Percentiles rank a stretch among this genome's conserved stretches.
Conservation (phyloP, 2,888 invertebrate species). For the Odontocolon sp. region DNA sequence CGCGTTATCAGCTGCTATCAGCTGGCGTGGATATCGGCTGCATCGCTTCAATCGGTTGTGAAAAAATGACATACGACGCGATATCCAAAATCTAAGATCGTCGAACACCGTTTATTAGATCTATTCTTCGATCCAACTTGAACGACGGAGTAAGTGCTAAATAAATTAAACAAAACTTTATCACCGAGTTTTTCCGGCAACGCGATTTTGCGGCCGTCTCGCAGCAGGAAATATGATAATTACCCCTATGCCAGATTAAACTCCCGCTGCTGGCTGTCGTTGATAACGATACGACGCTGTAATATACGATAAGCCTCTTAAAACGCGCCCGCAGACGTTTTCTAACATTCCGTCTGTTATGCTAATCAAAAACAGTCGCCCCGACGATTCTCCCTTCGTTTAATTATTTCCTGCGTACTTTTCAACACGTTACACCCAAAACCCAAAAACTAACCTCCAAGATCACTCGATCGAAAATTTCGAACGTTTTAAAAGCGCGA, state of each 20-base stretch:
- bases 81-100: no score
- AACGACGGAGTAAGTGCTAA: constrained; percentile 2
- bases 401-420: no score
- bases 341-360: constrained; percentile 58
- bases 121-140: no score
- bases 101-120: no score
- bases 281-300: constrained; percentile 70
- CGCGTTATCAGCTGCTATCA: no score
- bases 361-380: constrained; percentile 52
- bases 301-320: constrained; percentile 68
- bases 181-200: constrained; percentile 60
- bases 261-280: constrained; percentile 58
- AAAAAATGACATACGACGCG: no score
- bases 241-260: constrained; percentile 72
- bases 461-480: no score
- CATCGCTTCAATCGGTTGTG: no score
- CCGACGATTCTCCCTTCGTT: constrained; percentile 30
- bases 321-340: constrained; percentile 42
- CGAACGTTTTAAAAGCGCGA: no score
- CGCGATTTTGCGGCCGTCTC: constrained; percentile 34
- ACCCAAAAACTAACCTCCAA: no score
- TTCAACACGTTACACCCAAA: no score
- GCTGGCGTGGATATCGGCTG: no score
- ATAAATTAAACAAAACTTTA: constrained; percentile 33
- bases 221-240: constrained; percentile 75